Evolutionary conservation across 2,888 invertebrate species (phyloP).

Genomic region (Microctonus hyperodae): DNA sequence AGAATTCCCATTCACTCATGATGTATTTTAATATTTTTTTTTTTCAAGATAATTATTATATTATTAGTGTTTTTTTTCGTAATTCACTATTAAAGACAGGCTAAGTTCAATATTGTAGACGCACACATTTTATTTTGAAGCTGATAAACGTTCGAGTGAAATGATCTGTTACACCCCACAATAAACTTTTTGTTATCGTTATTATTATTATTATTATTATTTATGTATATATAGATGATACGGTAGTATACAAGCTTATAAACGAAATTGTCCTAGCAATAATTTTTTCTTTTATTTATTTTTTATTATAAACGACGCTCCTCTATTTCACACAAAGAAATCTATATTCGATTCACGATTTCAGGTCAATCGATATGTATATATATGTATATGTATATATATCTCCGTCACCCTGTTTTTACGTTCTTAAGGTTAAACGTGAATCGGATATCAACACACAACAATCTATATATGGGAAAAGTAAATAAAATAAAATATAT

Average conservation of each 20-base stretch:
- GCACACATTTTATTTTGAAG: not conserved
- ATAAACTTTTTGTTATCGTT: no score
- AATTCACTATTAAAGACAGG: no score
- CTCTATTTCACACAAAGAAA: conserved; percentile 13
- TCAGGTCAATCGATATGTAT: conserved; percentile 29
- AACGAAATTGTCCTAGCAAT: conserved; percentile 42
- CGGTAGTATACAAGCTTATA: conserved; percentile 10
- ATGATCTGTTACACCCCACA: conserved; percentile 41
- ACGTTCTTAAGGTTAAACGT: conserved; percentile 24
- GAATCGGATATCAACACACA: conserved; percentile 28
- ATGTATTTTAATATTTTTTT: no score
- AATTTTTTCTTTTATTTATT: conserved; percentile 30
- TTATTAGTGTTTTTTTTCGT: not conserved
- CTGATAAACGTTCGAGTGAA: conserved; percentile 37
- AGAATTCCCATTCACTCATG: not conserved
- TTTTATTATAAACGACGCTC: not conserved
- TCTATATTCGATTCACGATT: conserved; percentile 27
- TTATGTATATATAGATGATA: conserved; percentile 34
- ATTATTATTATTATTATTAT: no score
- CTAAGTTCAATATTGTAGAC: not conserved
- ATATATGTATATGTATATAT: no score
- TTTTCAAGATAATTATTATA: not conserved
- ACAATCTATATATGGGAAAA: not conserved
- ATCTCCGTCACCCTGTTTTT: conserved; percentile 2
- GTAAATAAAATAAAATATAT: not conserved